Conservation (phyloP, 2,888 invertebrate species). For the Lasioglossum figueresi region DNA sequence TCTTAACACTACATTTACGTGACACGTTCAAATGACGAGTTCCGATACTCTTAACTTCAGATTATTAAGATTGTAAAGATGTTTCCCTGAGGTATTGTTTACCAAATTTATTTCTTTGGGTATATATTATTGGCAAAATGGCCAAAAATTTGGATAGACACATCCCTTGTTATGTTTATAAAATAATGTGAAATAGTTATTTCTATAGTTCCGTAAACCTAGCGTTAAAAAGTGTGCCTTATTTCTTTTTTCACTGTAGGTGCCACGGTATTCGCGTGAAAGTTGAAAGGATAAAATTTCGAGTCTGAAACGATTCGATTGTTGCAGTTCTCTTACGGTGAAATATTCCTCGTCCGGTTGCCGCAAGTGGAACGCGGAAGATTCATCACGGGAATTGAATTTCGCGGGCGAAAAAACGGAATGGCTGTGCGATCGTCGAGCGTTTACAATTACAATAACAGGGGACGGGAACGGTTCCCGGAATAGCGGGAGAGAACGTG, state of each 20-base stretch:
- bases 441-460: neutral
- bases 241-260: neutral
- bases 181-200: too few species aligned
- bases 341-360: neutral
- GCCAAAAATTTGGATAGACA: too few species aligned
- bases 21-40: too few species aligned
- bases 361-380: neutral
- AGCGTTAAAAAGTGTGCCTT: too few species aligned
- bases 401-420: neutral
- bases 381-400: neutral
- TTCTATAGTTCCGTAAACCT: too few species aligned
- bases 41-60: too few species aligned
- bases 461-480: neutral
- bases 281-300: neutral
- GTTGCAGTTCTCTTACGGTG: neutral
- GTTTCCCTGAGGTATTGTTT: too few species aligned
- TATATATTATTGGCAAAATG: too few species aligned
- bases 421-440: neutral
- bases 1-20: too few species aligned
- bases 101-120: too few species aligned
- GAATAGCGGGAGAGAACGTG: neutral
- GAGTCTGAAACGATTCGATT: neutral
- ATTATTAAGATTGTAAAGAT: too few species aligned
- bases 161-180: too few species aligned
- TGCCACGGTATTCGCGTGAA: accelerated